Conservation (phyloP, 2,113 vertebrate species). For the Melanerpes aurifrons region DNA sequence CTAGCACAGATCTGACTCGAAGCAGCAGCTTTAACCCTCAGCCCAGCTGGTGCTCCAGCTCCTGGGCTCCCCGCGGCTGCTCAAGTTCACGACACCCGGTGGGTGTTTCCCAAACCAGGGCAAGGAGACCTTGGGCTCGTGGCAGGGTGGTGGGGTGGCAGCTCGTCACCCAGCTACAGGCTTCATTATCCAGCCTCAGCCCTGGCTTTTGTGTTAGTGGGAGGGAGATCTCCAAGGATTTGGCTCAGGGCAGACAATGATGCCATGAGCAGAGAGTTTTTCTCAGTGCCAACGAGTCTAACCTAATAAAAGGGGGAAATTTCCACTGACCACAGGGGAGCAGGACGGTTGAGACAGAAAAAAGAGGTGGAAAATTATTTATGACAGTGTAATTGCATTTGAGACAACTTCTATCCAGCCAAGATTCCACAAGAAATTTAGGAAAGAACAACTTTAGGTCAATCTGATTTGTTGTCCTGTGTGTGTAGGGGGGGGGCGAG, state of each 20-base stretch:
- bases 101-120: accelerated
- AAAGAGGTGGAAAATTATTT: constrained; percentile 73
- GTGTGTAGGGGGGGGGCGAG: neutral
- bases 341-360: constrained; percentile 50
- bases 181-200: neutral
- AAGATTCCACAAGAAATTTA: constrained; percentile 69
- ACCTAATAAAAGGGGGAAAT: constrained; percentile 72
- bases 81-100: accelerated
- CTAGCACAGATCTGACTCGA: accelerated
- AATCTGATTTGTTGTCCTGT: constrained; percentile 48
- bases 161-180: neutral
- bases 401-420: constrained; percentile 62
- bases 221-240: constrained; percentile 51
- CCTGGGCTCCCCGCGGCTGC: accelerated
- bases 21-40: accelerated
- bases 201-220: neutral
- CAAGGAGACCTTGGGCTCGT: neutral
- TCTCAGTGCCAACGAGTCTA: constrained; percentile 48
- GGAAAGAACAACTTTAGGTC: constrained; percentile 69
- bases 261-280: constrained; percentile 22
- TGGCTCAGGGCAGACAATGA: constrained; percentile 51
- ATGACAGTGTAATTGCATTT: constrained; percentile 69
- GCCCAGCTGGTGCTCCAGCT: neutral
- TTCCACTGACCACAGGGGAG: constrained; percentile 70
- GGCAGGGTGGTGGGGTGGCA: neutral